Evolutionary conservation across 1,140 invertebrate genomes (phyloP), one percentile per base, ranked within the genome.

Genomic region (Lasaia peninsularis): DNA sequence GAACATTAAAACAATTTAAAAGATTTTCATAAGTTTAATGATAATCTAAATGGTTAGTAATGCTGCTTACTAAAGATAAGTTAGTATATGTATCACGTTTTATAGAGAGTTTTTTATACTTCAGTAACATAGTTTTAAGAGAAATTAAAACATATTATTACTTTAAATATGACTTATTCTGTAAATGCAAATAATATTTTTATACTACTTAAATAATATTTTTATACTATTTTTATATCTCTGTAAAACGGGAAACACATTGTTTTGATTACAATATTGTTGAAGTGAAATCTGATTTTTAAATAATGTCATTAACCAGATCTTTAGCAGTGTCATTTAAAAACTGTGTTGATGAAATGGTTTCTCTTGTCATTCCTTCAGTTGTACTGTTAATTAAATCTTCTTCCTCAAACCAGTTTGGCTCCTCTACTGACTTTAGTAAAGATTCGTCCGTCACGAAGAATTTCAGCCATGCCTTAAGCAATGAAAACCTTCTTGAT

Each of bases 401-500:
- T 65, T 78, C 75, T 44, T 73, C 77, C 52, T 78, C 73, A 67
- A 87, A 88, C 87, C 86, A 89, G 63, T 82, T 74, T 59, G 87
- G 83, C 73, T 89, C 84, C 66, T 86, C 78, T 66, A 88, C 67
- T 69, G 80, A 80, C 69, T 89, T 88, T 78, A 81, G 75, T 68
- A 89, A 80, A 65, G 74, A 77, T 64, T 78, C 73, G 65, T 90
- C 89, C 70, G 89, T 89, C 65, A 89, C 86, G 89, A 80, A 90
- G 89, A 89, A 89, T 75, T 90, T 90, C 88, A 89, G 86, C 89
- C 86, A 89, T 66, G 88, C 89, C 89, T 90, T 88, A 73, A 80
- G 81, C 75, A 83, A 86, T 70, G 73, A 88, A 71, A 86, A 80
- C 75, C 62, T 77, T 75, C 58, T 67, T 9, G 64, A 74, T 74